Evolutionary conservation across 2,797 vertebrate genomes (phyloP).

Genomic region (Enteromius mattozi): DNA sequence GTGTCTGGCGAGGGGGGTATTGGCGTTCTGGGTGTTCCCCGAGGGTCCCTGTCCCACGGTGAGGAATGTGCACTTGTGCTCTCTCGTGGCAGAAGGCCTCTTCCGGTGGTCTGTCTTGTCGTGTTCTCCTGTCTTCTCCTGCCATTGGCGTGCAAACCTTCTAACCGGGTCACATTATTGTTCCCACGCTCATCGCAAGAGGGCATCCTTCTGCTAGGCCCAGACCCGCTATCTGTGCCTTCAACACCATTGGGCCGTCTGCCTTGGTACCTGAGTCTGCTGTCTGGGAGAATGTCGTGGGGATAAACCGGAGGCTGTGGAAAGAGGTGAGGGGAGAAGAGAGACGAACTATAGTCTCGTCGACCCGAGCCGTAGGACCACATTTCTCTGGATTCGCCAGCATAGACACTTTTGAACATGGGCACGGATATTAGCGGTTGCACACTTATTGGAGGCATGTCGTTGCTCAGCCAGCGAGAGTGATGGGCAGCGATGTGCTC

Average conservation of each 20-base stretch:
- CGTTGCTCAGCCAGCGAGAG: conserved; percentile 76
- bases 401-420: conserved; percentile 74
- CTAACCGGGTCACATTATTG: conserved; percentile 69
- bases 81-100: conserved; percentile 70
- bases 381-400: conserved; percentile 75
- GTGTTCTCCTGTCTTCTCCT: conserved; percentile 76
- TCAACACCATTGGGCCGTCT: conserved; percentile 80
- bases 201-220: conserved; percentile 68
- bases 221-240: conserved; percentile 73
- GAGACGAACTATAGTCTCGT: conserved; percentile 72
- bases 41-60: conserved; percentile 65
- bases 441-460: conserved; percentile 68
- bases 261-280: conserved; percentile 71
- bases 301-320: conserved; percentile 71
- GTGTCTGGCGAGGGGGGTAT: conserved; percentile 69
- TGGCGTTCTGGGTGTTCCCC: conserved; percentile 68
- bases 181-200: conserved; percentile 69
- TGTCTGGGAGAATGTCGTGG: conserved; percentile 71
- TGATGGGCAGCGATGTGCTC: conserved; percentile 70
- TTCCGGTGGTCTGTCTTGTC: conserved; percentile 56
- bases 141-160: conserved; percentile 75
- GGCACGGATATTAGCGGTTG: conserved; percentile 71
- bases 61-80: conserved; percentile 77
- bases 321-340: conserved; percentile 74
- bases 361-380: conserved; percentile 75